phyloP scores from a whole-genome alignment of 2,888 invertebrate genomes.

The Ypsolopha scabrella region DNA sequence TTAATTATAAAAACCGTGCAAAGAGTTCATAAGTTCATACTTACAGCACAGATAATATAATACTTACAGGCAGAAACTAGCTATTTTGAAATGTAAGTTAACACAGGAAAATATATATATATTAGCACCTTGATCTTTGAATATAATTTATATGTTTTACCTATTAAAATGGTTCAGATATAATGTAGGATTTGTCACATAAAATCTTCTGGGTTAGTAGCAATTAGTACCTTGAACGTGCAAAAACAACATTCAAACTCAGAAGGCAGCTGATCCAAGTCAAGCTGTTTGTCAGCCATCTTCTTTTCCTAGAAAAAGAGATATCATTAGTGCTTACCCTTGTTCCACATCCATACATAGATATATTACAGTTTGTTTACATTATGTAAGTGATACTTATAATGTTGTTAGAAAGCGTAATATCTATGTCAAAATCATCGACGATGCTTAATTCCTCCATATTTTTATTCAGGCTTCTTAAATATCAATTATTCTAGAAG shows the following conservation, averaged over 20 bases:
- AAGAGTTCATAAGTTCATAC: no score
- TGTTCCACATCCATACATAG: no score
- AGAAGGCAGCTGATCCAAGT: conserved; percentile 91
- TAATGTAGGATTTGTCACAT: background rate
- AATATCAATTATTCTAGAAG: no score
- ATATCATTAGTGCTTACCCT: conserved; percentile 41
- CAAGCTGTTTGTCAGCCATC: conserved; percentile 78
- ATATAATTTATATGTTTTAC: no score
- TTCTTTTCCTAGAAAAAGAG: conserved; percentile 75
- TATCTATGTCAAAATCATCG: background rate
- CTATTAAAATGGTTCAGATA: no score
- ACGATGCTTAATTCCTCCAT: background rate
- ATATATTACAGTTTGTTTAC: background rate
- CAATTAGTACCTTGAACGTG: conserved; percentile 87
- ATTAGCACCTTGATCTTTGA: no score
- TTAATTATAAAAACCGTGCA: no score
- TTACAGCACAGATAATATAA: no score
- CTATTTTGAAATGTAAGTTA: no score
- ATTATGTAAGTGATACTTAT: background rate
- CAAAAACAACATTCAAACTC: conserved; percentile 98
- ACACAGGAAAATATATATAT: no score
- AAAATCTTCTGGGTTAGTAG: conserved; percentile 29
- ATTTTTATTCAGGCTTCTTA: no score
- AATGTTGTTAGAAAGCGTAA: conserved; percentile 10
- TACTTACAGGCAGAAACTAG: no score